A percentile compares a stretch with the other conserved stretches of the same genome.
Evolutionary conservation across 2,888 invertebrate species (phyloP).

Genomic region (Anticlea derivata): DNA sequence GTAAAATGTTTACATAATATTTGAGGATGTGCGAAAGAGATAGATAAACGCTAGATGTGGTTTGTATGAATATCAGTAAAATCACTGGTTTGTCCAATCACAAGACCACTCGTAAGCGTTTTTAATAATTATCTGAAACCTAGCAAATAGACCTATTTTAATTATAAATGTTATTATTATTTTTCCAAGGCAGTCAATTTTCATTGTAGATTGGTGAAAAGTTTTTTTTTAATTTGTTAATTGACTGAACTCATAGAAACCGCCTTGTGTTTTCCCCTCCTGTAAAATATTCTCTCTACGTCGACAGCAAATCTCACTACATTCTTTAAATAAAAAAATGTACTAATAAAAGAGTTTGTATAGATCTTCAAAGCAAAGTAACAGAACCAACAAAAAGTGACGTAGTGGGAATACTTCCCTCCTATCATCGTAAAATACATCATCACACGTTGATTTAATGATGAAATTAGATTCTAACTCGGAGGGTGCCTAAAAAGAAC

Average conservation of each 20-base stretch:
- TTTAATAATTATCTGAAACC: not conserved
- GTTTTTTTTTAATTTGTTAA: not conserved
- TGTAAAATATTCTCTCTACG: no score
- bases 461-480: conserved; percentile 28
- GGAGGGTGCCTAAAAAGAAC: conserved; percentile 38
- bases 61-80: conserved; percentile 12
- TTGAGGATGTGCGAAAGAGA: conserved; percentile 11
- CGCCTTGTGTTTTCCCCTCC: conserved; percentile 8
- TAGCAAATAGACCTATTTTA: no score
- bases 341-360: no score
- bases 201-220: not conserved
- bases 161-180: not conserved
- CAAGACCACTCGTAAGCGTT: not conserved
- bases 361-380: no score
- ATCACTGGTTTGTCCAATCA: conserved; percentile 11
- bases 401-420: not conserved
- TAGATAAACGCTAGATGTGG: conserved; percentile 21
- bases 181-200: not conserved
- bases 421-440: conserved; percentile 22
- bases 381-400: no score
- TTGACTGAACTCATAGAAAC: conserved; percentile 9
- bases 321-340: no score
- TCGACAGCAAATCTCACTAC: no score
- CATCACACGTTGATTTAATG: conserved; percentile 26
- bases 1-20: not conserved